Percentiles rank a stretch among this genome's conserved stretches.
These are phyloP conservation scores for Poeciliopsis occidentalis DNA, from an alignment of 2,113 vertebrate species.

Conservation along the genomic window DNA sequence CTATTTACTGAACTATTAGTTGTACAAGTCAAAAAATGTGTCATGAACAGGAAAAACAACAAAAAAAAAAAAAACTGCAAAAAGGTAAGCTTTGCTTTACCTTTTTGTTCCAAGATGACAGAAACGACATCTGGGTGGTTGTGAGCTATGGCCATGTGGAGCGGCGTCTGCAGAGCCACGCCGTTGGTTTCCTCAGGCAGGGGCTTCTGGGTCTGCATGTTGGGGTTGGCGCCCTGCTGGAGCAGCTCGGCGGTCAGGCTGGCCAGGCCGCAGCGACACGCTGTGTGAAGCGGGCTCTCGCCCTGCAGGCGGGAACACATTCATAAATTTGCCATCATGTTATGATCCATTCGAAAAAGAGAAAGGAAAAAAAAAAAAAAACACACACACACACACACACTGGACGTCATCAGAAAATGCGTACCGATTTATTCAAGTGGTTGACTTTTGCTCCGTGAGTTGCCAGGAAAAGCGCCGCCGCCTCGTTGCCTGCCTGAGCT, in stretches of 20 bases:
- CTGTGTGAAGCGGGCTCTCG: slow-evolving; percentile 93
- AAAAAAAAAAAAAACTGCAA: too few species aligned
- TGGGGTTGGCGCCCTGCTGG: slow-evolving; percentile 96
- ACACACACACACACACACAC: too few species aligned
- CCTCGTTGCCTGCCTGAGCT: slow-evolving; percentile 87
- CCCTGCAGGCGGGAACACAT: slow-evolving; percentile 76
- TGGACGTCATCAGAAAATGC: slow-evolving; percentile 26
- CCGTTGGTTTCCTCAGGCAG: slow-evolving; percentile 69
- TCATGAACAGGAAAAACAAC: too few species aligned
- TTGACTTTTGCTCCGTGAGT: slow-evolving; percentile 95
- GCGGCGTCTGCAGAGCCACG: slow-evolving; percentile 87
- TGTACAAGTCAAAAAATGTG: too few species aligned
- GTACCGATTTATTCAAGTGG: slow-evolving; percentile 93
- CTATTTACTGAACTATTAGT: too few species aligned
- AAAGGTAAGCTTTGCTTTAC: slow-evolving; percentile 60
- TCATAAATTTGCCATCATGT: too few species aligned
- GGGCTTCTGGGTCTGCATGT: slow-evolving; percentile 89
- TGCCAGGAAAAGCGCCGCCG: slow-evolving; percentile 94
- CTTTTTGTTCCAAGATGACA: slow-evolving; percentile 97
- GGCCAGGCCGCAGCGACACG: slow-evolving; percentile 90
- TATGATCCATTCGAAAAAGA: background rate
- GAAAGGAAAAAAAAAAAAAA: background rate
- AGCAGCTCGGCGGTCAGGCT: slow-evolving; percentile 92
- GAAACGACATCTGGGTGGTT: slow-evolving; percentile 96
- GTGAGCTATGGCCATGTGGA: slow-evolving; percentile 95